Evolutionary conservation across 2,888 invertebrate genomes (phyloP).

Genomic region (Anoncus sp.): DNA sequence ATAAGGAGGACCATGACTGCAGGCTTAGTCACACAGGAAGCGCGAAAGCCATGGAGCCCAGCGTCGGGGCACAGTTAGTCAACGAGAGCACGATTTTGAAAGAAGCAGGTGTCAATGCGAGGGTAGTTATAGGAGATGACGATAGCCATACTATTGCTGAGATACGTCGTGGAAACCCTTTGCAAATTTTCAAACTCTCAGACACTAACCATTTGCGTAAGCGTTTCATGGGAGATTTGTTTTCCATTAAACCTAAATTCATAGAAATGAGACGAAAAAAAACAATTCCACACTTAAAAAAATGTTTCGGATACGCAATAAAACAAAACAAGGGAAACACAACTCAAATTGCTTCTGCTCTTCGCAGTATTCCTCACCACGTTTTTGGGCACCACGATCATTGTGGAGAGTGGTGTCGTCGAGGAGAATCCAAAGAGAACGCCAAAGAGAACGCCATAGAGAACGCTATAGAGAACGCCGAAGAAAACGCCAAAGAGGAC

Average conservation of each 20-base stretch:
- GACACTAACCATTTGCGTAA: conserved; percentile 66
- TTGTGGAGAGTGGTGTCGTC: conserved; percentile 64
- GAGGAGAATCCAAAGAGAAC: conserved; percentile 14
- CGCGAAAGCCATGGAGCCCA: conserved; percentile 71
- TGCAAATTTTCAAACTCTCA: conserved; percentile 60
- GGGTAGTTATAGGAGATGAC: conserved; percentile 68
- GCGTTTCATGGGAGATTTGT: conserved; percentile 62
- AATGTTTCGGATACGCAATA: conserved; percentile 66
- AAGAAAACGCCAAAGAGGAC: too few species aligned
- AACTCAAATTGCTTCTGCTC: conserved; percentile 46
- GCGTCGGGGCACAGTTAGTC: conserved; percentile 61
- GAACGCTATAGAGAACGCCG: too few species aligned
- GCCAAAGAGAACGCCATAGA: too few species aligned
- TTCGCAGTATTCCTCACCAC: conserved; percentile 64
- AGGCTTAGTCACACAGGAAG: conserved; percentile 68
- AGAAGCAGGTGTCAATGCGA: conserved; percentile 60
- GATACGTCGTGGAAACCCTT: conserved; percentile 50
- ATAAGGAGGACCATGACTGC: conserved; percentile 67
- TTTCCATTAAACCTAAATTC: conserved; percentile 12
- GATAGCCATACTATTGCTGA: conserved; percentile 68
- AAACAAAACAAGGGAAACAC: conserved; percentile 60
- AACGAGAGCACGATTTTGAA: conserved; percentile 63
- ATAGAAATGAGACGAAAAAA: conserved; percentile 51
- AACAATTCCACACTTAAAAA: conserved; percentile 62
- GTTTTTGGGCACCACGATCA: conserved; percentile 63